Conservation (phyloP, 2,888 invertebrate genomes). For the Dynastes hyllus region DNA sequence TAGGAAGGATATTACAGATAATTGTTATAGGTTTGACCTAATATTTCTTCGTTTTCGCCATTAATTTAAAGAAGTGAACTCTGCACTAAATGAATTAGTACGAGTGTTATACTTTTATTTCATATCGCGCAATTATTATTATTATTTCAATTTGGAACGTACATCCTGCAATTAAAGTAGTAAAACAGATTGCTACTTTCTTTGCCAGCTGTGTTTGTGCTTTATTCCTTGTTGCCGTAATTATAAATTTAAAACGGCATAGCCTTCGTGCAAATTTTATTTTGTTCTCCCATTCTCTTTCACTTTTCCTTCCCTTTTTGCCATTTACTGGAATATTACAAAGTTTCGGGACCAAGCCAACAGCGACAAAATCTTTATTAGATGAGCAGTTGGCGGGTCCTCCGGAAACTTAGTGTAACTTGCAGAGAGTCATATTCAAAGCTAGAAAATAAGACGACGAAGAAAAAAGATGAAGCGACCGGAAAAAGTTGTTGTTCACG, state of each 20-base stretch:
- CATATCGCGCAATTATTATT: background rate
- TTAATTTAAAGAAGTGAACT: no score
- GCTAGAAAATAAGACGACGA: constrained; percentile 10
- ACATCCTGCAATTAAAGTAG: background rate
- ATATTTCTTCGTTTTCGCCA: no score
- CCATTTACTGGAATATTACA: constrained; percentile 8
- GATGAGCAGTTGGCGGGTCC: constrained; percentile 21
- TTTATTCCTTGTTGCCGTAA: background rate
- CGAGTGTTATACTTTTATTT: no score
- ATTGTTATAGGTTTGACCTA: no score
- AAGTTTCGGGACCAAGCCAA: constrained; percentile 32
- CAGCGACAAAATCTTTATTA: constrained; percentile 42
- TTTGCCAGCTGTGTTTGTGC: background rate
- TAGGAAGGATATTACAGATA: no score
- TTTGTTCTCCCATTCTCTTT: constrained; percentile 8
- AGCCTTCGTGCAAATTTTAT: constrained; percentile 32
- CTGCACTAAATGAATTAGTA: no score
- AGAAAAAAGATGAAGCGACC: background rate
- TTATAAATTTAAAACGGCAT: constrained; percentile 32
- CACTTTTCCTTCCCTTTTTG: background rate
- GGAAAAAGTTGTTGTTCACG: constrained; percentile 1
- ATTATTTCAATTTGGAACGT: background rate
- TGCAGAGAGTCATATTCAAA: constrained; percentile 8
- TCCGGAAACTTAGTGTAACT: constrained; percentile 28
- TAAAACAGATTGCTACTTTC: background rate